Percentiles rank a stretch among this genome's conserved stretches.
These are phyloP conservation scores for Drosophila prostipennis DNA, from an alignment of 2,888 invertebrate genomes.

Conservation along the genomic window DNA sequence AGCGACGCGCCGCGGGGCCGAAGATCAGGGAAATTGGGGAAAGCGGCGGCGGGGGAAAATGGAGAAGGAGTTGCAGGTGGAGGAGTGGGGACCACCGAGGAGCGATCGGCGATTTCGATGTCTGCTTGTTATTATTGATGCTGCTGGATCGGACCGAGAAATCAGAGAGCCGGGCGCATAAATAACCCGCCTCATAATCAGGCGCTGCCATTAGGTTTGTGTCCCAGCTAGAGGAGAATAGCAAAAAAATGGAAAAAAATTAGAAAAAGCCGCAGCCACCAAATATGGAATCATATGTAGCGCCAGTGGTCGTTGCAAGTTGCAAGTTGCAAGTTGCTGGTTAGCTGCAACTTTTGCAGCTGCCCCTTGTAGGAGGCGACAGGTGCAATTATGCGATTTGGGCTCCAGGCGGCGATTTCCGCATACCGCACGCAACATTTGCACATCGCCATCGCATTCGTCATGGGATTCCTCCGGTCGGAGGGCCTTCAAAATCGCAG, in stretches of 20 bases:
- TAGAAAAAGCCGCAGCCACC: conserved; percentile 45
- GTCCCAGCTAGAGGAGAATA: conserved; percentile 45
- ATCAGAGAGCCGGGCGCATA: conserved; percentile 42
- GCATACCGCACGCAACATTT: conserved; percentile 58
- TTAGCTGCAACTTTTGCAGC: conserved; percentile 24
- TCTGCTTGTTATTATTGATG: conserved; percentile 68
- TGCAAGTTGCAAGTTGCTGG: conserved; percentile 5
- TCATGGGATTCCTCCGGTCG: conserved; percentile 5
- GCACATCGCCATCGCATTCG: conserved; percentile 36
- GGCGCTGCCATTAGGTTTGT: conserved; percentile 53
- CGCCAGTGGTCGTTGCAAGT: conserved; percentile 56
- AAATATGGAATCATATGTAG: conserved; percentile 72
- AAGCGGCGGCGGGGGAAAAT: neutral
- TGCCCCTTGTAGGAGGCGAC: conserved; percentile 64
- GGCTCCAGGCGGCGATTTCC: conserved; percentile 64
- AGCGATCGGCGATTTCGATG: conserved; percentile 47
- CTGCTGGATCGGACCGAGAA: conserved; percentile 33
- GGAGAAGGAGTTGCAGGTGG: neutral
- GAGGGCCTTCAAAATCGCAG: neutral
- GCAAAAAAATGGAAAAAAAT: too few relatives aligned
- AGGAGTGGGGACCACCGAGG: conserved; percentile 60
- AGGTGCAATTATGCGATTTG: conserved; percentile 70
- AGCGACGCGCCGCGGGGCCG: conserved; percentile 22
- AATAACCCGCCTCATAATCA: conserved; percentile 70
- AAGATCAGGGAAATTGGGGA: neutral